Conservation (phyloP, 2,113 vertebrate species). For the Alaudala cheleensis region DNA sequence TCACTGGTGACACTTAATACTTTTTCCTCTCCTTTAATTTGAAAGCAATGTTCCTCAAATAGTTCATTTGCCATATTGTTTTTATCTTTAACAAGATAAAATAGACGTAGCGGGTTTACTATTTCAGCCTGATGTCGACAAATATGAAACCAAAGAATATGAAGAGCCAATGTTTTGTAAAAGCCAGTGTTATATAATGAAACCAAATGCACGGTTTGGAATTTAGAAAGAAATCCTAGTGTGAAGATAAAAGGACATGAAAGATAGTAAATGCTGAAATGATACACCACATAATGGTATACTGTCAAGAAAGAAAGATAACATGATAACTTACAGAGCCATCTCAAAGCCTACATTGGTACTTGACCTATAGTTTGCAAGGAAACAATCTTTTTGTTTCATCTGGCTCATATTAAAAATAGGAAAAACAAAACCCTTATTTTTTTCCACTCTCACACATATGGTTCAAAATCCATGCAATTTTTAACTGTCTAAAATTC, state of each 20-base stretch:
- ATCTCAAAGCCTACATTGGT: conserved; percentile 85
- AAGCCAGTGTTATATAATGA: conserved; percentile 75
- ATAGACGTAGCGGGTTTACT: conserved; percentile 74
- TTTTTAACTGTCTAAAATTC: conserved; percentile 84
- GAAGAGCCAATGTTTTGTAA: conserved; percentile 71
- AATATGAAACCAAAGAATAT: conserved; percentile 78
- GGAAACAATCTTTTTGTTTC: conserved; percentile 89
- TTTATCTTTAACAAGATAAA: conserved; percentile 78
- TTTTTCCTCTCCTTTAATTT: conserved; percentile 59
- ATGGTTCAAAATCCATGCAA: conserved; percentile 86
- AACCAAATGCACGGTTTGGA: conserved; percentile 75
- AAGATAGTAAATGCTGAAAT: conserved; percentile 88
- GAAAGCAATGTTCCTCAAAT: conserved; percentile 58
- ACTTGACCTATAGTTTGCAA: conserved; percentile 87
- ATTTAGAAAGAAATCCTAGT: conserved; percentile 81
- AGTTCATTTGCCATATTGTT: conserved; percentile 69
- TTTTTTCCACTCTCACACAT: conserved; percentile 82
- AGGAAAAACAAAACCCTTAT: conserved; percentile 83
- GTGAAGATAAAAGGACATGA: conserved; percentile 83
- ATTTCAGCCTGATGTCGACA: conserved; percentile 73
- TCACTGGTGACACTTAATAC: conserved; percentile 56
- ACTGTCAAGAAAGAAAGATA: conserved; percentile 92
- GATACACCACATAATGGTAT: conserved; percentile 90
- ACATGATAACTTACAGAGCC: conserved; percentile 91
- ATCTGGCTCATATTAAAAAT: conserved; percentile 86